These are phyloP conservation scores for Chymomyza costata DNA, from an alignment of 1,140 invertebrate species.

Conservation along the genomic window DNA sequence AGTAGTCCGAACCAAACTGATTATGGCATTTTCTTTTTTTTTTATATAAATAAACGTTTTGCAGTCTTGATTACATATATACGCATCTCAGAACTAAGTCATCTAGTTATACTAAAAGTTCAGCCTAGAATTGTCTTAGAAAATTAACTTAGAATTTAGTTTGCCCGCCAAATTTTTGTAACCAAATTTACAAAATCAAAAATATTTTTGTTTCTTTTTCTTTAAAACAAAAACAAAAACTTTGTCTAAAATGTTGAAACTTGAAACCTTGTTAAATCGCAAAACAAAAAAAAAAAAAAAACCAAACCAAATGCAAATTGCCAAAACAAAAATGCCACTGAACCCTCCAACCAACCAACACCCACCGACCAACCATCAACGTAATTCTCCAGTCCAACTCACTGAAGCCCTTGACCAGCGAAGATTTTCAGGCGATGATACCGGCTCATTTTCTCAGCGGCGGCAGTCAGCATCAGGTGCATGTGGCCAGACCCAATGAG, in stretches of 20 bases:
- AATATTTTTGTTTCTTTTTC: slow-evolving; percentile 71
- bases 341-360: slow-evolving; percentile 15
- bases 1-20: too few species aligned
- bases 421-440: slow-evolving; percentile 95
- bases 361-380: slow-evolving; percentile 44
- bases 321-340: slow-evolving; percentile 3
- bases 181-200: slow-evolving; percentile 65
- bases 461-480: slow-evolving; percentile 73
- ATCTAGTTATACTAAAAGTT: too few species aligned
- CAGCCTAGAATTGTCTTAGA: too few species aligned
- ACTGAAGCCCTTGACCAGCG: slow-evolving; percentile 89
- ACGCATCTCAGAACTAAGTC: too few species aligned
- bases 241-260: neutral
- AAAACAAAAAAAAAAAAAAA: too few species aligned
- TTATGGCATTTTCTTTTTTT: too few species aligned
- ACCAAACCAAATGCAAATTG: slow-evolving; percentile 8
- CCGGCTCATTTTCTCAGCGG: slow-evolving; percentile 88
- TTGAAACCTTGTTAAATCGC: too few species aligned
- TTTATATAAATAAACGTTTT: too few species aligned
- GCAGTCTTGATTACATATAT: too few species aligned
- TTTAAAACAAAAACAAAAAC: slow-evolving; percentile 32
- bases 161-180: slow-evolving; percentile 39
- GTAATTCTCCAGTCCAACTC: slow-evolving; percentile 75
- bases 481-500: slow-evolving; percentile 68
- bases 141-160: too few species aligned